Percentiles rank a stretch among this genome's conserved stretches.
These are phyloP conservation scores for Megaleporinus macrocephalus DNA, from an alignment of 2,113 vertebrate species.

Conservation along the genomic window DNA sequence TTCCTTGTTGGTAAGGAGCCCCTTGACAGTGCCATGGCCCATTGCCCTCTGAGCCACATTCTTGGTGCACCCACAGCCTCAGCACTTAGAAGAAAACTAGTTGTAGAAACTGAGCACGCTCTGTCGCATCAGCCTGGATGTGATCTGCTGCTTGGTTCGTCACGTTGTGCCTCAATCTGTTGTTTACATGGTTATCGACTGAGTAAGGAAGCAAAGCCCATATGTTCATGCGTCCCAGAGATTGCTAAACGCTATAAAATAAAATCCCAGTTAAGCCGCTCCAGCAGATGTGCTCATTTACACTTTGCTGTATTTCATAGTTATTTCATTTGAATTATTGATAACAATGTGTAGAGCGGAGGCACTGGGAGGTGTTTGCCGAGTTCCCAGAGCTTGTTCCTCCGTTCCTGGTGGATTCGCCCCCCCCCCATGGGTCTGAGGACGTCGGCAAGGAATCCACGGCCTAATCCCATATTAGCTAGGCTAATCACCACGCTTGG, in stretches of 20 bases:
- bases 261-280: not conserved
- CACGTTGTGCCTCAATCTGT: not conserved
- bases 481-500: slow-evolving; percentile 28
- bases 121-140: not conserved
- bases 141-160: not conserved
- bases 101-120: not conserved
- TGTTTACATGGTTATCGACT: slow-evolving; percentile 2
- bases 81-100: not conserved
- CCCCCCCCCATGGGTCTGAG: not conserved
- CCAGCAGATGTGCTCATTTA: not conserved
- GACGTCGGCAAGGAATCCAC: not conserved
- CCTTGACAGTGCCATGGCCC: too few species aligned
- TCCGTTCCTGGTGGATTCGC: slow-evolving; percentile 21
- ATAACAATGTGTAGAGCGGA: not conserved
- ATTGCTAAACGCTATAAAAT: slow-evolving; percentile 2
- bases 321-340: slow-evolving; percentile 6
- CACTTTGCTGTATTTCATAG: not conserved
- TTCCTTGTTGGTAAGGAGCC: too few species aligned
- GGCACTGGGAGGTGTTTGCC: slow-evolving; percentile 13
- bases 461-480: slow-evolving; percentile 10
- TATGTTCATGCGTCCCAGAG: not conserved
- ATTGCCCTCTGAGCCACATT: not conserved
- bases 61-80: not conserved
- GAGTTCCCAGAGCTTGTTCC: not conserved
- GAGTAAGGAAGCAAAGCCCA: not conserved